These are phyloP conservation scores for Montipora capricornis DNA, from an alignment of 64 coral and sea anemone species.

Conservation along the genomic window DNA sequence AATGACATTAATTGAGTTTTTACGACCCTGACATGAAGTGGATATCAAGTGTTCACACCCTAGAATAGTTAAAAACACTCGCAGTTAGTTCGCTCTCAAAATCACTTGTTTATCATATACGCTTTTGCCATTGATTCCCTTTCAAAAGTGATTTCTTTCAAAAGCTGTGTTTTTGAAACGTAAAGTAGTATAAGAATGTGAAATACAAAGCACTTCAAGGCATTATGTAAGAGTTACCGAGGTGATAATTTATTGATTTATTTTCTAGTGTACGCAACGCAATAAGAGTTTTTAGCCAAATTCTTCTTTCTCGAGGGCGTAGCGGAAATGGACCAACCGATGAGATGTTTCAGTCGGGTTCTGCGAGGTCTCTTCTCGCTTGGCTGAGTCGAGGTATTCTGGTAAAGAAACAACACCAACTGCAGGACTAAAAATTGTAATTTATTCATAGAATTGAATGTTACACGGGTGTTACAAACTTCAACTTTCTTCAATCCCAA, in stretches of 20 bases:
- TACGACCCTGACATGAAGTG: not conserved
- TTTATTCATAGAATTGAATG: too few species aligned
- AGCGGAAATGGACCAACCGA: too few species aligned
- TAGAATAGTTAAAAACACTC: not conserved
- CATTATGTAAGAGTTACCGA: not conserved
- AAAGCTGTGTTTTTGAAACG: not conserved
- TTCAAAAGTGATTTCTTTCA: not conserved
- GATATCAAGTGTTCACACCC: not conserved
- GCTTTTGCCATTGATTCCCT: not conserved
- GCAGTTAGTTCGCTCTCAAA: not conserved
- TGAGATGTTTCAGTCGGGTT: too few species aligned
- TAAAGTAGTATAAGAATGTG: not conserved
- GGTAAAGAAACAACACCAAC: too few species aligned
- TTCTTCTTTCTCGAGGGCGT: too few species aligned
- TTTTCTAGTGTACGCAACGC: not conserved
- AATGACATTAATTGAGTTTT: not conserved
- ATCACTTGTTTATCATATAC: not conserved
- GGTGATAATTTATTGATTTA: not conserved
- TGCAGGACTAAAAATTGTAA: too few species aligned
- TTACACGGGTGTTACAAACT: too few species aligned
- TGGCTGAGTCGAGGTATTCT: too few species aligned
- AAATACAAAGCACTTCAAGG: not conserved
- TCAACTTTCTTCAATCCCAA: too few species aligned
- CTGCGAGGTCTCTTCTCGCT: too few species aligned
- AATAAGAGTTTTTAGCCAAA: too few species aligned